Percentiles rank a stretch among this genome's conserved stretches.
Conservation (phyloP, 2,797 vertebrate genomes). For the Babyrousa celebensis region DNA sequence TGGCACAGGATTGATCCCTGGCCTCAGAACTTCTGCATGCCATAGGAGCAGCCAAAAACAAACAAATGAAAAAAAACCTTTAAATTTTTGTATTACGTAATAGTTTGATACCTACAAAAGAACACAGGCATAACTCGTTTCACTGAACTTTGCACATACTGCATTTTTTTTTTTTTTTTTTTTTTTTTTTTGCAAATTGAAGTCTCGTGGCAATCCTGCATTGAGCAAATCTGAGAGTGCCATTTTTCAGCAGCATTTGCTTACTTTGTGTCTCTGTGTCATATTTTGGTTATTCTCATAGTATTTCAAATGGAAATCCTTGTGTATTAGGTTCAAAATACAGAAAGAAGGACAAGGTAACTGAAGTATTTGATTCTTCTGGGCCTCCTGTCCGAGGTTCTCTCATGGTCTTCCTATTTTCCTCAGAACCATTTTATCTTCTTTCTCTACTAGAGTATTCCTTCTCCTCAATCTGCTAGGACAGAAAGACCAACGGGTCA, state of each 20-base stretch:
- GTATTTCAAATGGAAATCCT: background rate
- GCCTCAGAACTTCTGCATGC: no score
- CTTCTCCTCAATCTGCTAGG: background rate
- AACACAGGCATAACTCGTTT: background rate
- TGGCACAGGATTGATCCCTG: no score
- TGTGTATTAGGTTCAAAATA: slow-evolving; percentile 18
- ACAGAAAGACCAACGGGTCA: background rate
- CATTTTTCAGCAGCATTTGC: background rate
- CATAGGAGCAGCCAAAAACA: no score
- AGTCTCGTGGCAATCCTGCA: background rate
- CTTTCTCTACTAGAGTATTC: background rate
- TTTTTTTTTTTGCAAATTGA: background rate
- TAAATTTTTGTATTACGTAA: background rate
- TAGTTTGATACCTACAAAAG: background rate
- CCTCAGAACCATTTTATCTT: background rate
- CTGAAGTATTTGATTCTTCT: background rate
- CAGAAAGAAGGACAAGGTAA: background rate
- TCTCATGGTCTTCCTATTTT: slow-evolving; percentile 6
- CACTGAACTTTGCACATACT: background rate
- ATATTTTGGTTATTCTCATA: background rate
- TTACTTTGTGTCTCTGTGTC: background rate
- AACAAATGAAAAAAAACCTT: no score
- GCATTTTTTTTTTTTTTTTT: no score
- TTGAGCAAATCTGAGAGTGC: background rate
- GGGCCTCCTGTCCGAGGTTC: background rate